A percentile compares a stretch with the other conserved stretches of the same genome.
phyloP scores from a whole-genome alignment of 2,113 vertebrate species.

The Oophaga pumilio region DNA sequence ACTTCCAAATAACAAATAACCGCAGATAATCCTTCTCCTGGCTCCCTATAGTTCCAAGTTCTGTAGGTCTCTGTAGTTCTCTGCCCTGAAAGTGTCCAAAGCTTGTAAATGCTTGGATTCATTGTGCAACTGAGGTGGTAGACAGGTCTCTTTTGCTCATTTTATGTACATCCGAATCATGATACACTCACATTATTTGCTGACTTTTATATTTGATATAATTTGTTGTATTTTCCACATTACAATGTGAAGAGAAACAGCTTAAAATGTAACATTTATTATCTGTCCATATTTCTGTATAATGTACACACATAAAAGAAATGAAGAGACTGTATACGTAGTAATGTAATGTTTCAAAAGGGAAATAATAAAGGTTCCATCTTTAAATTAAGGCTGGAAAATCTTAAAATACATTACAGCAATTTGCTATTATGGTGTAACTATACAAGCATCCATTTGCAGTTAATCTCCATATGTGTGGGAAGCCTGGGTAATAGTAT shows the following conservation, averaged over 20 bases:
- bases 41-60: too few relatives aligned
- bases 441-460: constrained; percentile 34
- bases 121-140: too few relatives aligned
- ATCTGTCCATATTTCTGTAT: background rate
- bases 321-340: background rate
- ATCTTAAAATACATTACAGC: constrained; percentile 13
- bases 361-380: background rate
- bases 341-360: background rate
- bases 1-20: too few relatives aligned
- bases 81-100: too few relatives aligned
- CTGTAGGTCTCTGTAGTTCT: too few relatives aligned
- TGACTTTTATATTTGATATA: too few relatives aligned
- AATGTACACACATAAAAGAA: background rate
- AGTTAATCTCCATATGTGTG: constrained; percentile 43
- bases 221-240: background rate
- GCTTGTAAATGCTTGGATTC: too few relatives aligned
- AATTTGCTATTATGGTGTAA: constrained; percentile 30
- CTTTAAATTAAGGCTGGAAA: background rate
- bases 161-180: too few relatives aligned
- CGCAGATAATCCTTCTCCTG: too few relatives aligned
- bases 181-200: too few relatives aligned
- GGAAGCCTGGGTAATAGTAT: constrained; percentile 41
- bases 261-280: background rate
- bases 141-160: too few relatives aligned
- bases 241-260: background rate